A percentile compares a stretch with the other conserved stretches of the same genome.
Conservation (phyloP, 2,113 vertebrate genomes). For the Speoplatyrhinus poulsoni region DNA sequence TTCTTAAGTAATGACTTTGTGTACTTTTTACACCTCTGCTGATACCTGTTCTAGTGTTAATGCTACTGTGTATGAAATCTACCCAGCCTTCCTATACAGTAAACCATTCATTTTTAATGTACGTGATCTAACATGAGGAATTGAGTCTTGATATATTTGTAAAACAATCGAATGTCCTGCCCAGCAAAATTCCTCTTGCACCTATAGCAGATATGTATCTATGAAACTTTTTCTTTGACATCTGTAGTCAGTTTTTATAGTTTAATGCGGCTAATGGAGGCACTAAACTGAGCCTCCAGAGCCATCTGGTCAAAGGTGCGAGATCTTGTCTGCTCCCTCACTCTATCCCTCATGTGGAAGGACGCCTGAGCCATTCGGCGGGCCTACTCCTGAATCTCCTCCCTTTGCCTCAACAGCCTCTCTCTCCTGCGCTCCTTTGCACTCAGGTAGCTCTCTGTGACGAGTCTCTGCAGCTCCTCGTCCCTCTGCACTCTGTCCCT, state of each 20-base stretch:
- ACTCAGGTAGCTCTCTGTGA: slow-evolving; percentile 57
- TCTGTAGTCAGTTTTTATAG: slow-evolving; percentile 25
- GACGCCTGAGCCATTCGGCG: slow-evolving; percentile 64
- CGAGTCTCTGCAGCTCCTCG: slow-evolving; percentile 59
- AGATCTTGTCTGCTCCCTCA: slow-evolving; percentile 54
- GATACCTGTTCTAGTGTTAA: too few relatives aligned
- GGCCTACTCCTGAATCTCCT: slow-evolving; percentile 65
- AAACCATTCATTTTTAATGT: too few relatives aligned
- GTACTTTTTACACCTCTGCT: too few relatives aligned
- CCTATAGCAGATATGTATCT: too few relatives aligned
- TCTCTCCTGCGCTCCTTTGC: slow-evolving; percentile 70
- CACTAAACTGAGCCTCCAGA: slow-evolving; percentile 62
- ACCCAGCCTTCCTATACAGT: too few relatives aligned
- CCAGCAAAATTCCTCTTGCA: neutral
- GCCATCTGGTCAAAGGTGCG: slow-evolving; percentile 68
- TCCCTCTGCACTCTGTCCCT: slow-evolving; percentile 69
- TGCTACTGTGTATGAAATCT: too few relatives aligned
- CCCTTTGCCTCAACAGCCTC: slow-evolving; percentile 61
- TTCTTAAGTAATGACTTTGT: too few relatives aligned
- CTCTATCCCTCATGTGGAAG: slow-evolving; percentile 71
- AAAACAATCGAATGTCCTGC: neutral
- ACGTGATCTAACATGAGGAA: too few relatives aligned
- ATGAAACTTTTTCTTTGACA: too few relatives aligned
- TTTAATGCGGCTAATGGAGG: slow-evolving; percentile 55
- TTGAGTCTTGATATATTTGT: too few relatives aligned